Conservation (phyloP, 2,113 vertebrate species). For the Psilopsiagon aymara region DNA sequence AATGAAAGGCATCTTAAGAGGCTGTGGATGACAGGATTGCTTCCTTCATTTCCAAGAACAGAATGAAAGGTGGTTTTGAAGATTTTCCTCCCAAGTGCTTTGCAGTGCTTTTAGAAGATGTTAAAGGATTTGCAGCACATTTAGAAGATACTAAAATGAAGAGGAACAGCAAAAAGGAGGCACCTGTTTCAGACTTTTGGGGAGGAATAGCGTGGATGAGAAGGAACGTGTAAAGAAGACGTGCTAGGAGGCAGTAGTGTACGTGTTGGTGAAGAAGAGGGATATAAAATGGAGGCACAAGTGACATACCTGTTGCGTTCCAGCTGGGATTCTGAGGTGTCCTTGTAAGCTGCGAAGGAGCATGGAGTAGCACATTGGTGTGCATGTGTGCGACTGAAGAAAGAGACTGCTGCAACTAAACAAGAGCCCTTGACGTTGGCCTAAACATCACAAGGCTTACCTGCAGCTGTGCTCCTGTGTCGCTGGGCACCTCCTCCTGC, state of each 20-base stretch:
- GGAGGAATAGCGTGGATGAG: neutral
- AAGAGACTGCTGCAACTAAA: neutral
- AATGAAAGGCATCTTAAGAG: neutral
- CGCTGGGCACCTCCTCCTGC: neutral
- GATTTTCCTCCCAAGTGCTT: neutral
- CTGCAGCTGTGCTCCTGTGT: neutral
- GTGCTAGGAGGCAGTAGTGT: neutral
- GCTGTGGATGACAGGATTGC: neutral
- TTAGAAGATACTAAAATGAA: neutral
- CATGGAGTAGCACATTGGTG: rapidly evolving
- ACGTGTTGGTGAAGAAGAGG: neutral
- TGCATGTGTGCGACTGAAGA: neutral
- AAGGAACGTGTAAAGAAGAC: neutral
- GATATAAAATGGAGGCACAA: neutral
- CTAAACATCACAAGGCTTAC: neutral
- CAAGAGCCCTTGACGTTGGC: neutral
- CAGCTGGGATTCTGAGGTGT: neutral
- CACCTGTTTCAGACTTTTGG: neutral
- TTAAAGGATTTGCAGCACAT: neutral
- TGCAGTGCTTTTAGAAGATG: neutral
- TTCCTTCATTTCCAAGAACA: neutral
- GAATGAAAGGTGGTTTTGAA: neutral
- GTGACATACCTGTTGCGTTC: neutral
- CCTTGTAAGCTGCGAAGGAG: neutral
- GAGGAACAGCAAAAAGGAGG: neutral